Evolutionary conservation across 1,140 invertebrate genomes (phyloP), one percentile per base, ranked within the genome.

Genomic region (Thaumatotibia leucotreta): DNA sequence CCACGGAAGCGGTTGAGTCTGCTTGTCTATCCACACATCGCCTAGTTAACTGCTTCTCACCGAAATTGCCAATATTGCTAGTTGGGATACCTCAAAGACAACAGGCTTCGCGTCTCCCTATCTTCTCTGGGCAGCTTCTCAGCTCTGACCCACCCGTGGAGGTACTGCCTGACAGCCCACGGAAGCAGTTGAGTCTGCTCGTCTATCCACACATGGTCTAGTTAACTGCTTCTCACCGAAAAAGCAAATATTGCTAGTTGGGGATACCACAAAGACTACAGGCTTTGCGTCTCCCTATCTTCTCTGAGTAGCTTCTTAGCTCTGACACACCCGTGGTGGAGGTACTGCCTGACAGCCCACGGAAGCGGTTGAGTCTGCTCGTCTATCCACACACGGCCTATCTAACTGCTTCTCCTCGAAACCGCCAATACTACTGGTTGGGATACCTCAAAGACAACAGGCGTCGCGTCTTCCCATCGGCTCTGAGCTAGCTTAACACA

Each of bases 181-280:
- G 86, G 87, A 17, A 90, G 62, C 0, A 86, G 86, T 33, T 90
- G 87, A 0, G 79, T 83, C 67, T 89, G 87, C 0, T 87, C 80
- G 23, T 89, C 87, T 0, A 80, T 66, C 85, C 83, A 88, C 0
- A 74, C 32, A 0, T 73, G 22, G 11, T 84, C 83, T 0, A 66
- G 68, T 54, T 1, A 69, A 39, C 0, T 69, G 29, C 20, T 83
- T 84, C 0, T 63, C 10, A 0, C 73, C 65, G 11, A 65, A 61
- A 61, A 83, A 86, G 24, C n/a, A n/a, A n/a, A n/a, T n/a, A n/a
- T n/a, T n/a, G n/a, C n/a, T n/a, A 11, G 27, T 1, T 5, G 8
- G 1, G 11, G 54, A 8, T 45, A 86, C 87, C 79, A 88, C 85
- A 80, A 82, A 86, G 14, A 89, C 29, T 4, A 76, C 69, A 8